Evolutionary conservation across 2,113 vertebrate species (phyloP).

Genomic region (Nesogale talazaci): DNA sequence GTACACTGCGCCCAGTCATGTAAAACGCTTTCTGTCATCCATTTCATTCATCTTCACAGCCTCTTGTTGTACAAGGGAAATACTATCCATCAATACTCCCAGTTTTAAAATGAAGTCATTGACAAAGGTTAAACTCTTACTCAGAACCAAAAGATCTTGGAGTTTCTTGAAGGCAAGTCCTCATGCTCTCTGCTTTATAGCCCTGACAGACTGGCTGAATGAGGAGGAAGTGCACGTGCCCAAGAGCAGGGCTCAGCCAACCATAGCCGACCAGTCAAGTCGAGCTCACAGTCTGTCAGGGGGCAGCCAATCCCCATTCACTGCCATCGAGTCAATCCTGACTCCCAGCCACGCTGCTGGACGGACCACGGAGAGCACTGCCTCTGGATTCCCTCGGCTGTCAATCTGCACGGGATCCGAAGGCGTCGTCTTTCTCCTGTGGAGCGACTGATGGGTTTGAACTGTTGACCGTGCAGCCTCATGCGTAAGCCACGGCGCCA

Average conservation of each 20-base stretch:
- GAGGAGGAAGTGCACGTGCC: background rate
- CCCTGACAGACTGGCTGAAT: background rate
- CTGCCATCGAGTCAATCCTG: no score
- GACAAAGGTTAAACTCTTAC: background rate
- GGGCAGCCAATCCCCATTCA: no score
- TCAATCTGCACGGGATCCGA: no score
- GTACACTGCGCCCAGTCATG: slow-evolving; percentile 20
- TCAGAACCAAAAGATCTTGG: background rate
- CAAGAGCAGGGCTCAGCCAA: background rate
- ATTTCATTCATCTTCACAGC: slow-evolving; percentile 43
- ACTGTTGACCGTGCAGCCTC: no score
- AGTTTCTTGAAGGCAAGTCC: background rate
- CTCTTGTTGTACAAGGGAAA: background rate
- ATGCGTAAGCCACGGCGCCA: no score
- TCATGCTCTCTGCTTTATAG: background rate
- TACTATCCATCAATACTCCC: slow-evolving; percentile 23
- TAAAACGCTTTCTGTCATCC: background rate
- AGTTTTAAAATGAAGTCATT: slow-evolving; percentile 31
- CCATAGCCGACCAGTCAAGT: background rate
- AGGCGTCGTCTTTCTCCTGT: no score
- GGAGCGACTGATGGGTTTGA: no score
- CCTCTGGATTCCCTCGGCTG: no score
- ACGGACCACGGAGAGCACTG: no score
- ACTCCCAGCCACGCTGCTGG: no score
- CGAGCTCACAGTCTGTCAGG: background rate